These are phyloP conservation scores for Polymixis lichenea DNA, from an alignment of 2,888 invertebrate genomes.

Conservation along the genomic window DNA sequence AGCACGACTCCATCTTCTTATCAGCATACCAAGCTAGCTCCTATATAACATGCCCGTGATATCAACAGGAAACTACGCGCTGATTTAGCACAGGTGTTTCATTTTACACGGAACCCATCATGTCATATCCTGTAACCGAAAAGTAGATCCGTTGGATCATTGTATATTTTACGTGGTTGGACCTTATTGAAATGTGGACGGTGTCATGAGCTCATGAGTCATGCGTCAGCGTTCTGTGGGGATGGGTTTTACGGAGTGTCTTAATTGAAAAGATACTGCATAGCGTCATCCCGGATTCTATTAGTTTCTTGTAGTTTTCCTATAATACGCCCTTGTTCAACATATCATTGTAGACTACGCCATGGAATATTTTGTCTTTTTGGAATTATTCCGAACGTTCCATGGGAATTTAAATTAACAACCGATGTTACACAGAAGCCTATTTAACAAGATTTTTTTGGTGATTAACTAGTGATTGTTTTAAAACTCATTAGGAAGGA, in stretches of 20 bases:
- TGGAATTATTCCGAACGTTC: conserved; percentile 19
- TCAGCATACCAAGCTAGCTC: conserved; percentile 52
- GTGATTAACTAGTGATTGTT: conserved; percentile 6
- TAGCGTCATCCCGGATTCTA: conserved; percentile 55
- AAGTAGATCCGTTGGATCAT: conserved; percentile 48
- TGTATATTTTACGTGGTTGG: conserved; percentile 27
- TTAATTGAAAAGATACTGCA: conserved; percentile 48
- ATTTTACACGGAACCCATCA: conserved; percentile 77
- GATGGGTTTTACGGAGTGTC: conserved; percentile 50
- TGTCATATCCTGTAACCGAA: conserved; percentile 71
- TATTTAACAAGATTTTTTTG: neutral
- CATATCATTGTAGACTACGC: conserved; percentile 1
- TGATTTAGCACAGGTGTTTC: conserved; percentile 80
- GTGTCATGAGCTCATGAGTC: conserved; percentile 39
- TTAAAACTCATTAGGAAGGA: conserved; percentile 16
- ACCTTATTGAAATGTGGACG: conserved; percentile 40
- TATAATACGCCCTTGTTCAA: conserved; percentile 24
- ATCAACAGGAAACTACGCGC: conserved; percentile 82
- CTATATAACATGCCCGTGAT: conserved; percentile 57
- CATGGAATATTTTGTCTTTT: conserved; percentile 38
- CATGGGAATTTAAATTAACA: neutral
- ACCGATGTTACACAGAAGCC: conserved; percentile 12
- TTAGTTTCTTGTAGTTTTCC: conserved; percentile 56
- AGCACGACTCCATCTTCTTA: conserved; percentile 63
- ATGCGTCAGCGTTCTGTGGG: conserved; percentile 8